Evolutionary conservation across 2,113 vertebrate species (phyloP), one percentile per base, ranked within the genome.

Genomic region (Cyphomyrus discorhynchus): DNA sequence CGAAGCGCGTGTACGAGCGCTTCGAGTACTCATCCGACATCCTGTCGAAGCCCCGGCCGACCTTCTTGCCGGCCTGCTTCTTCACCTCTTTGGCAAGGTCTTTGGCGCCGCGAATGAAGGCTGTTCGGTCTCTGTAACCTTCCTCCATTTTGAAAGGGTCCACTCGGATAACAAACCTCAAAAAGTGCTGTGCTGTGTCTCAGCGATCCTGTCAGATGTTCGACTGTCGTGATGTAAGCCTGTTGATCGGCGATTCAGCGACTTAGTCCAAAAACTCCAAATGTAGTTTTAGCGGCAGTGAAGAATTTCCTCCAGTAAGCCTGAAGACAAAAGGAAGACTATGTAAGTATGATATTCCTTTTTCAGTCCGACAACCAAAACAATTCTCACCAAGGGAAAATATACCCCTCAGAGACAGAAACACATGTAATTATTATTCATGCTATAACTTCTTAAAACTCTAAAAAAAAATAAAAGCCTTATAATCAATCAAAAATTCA

Each of bases 61-160:
- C 95, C 92, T 99, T 99, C 94, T 98, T 99, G 91, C 97, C 94
- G 0, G 98, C 98, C 0, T 99, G 98, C 87, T 96, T 97, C 94
- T 99, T 97, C 93, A 98, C 97, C 89, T 98, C 98, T 92, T 99
- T 99, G 92, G 98, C 98, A 0, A 99, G 99, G 96, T 99, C 98
- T 92, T 98, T 98, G 90, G 98, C 98, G 0, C 98, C 98, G 0
- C 97, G 97, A 94, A 99, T 97, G 94, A 99, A 98, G n/a, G 98
- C 98, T 1, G 97, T 96, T 90, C 98, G 96, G 92, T 99, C 98
- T 91, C 96, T 94, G 94, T 97, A 98, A 58, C 95, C 96, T 89
- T 99, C 98, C 0, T 99, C 98, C 98, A 99, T 99, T 89, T 91
- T 93, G 90, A 89, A 70, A 90, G 21, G n/a, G 46, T 56, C 9